These are phyloP conservation scores for Ranitomeya variabilis DNA, from an alignment of 2,113 vertebrate species.

Conservation along the genomic window DNA sequence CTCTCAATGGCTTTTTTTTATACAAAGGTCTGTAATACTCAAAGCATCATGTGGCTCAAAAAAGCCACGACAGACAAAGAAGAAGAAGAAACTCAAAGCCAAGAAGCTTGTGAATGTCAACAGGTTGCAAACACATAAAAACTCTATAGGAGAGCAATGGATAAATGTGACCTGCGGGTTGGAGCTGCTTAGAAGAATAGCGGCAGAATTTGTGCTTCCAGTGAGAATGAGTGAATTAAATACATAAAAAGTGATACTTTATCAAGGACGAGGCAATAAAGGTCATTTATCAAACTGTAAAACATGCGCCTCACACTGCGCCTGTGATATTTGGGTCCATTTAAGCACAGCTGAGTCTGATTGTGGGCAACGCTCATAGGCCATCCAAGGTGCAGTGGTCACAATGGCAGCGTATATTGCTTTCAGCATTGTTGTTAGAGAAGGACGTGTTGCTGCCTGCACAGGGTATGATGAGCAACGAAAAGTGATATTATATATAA, in stretches of 20 bases:
- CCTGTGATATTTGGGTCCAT: neutral
- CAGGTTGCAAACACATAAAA: slow-evolving; percentile 23
- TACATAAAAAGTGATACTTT: neutral
- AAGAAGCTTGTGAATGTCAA: slow-evolving; percentile 40
- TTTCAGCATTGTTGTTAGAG: neutral
- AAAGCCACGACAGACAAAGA: slow-evolving; percentile 6
- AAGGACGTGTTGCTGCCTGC: neutral
- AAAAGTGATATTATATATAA: neutral
- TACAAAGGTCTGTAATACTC: neutral
- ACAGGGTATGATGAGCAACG: too few relatives aligned
- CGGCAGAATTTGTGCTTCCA: neutral
- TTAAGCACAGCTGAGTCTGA: neutral
- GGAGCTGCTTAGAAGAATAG: neutral
- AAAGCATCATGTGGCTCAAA: slow-evolving; percentile 8
- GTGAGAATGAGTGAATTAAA: neutral
- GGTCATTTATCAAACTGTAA: neutral
- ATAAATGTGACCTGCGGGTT: slow-evolving; percentile 25
- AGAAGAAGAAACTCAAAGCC: slow-evolving; percentile 5
- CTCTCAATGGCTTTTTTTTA: slow-evolving; percentile 1
- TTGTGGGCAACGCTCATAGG: neutral
- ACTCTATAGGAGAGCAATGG: slow-evolving; percentile 3
- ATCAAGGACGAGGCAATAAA: neutral
- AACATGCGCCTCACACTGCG: neutral
- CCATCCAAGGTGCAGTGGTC: neutral
- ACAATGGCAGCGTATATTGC: neutral